These are phyloP conservation scores for Gnatocerus cornutus DNA, from an alignment of 2,888 invertebrate genomes.

Conservation along the genomic window DNA sequence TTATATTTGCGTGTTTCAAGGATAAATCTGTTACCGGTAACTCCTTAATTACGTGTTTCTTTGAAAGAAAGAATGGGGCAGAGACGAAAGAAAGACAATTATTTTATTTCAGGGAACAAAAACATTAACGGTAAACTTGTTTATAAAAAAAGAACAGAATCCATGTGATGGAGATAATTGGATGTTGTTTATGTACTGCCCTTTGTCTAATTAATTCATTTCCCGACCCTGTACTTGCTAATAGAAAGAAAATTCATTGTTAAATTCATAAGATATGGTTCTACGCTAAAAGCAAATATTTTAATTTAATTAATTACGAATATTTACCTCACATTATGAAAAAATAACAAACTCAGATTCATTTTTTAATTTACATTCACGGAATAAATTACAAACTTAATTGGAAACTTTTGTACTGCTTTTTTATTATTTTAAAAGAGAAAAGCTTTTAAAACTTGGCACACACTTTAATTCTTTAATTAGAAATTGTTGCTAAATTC, in stretches of 20 bases:
- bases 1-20: background rate
- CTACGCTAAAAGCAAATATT: background rate
- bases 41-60: too few species aligned
- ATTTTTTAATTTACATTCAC: too few species aligned
- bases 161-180: slow-evolving; percentile 1
- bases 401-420: too few species aligned
- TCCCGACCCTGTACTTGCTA: background rate
- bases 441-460: too few species aligned
- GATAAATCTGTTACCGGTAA: too few species aligned
- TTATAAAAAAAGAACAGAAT: background rate
- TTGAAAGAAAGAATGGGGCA: too few species aligned
- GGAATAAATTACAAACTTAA: too few species aligned
- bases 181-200: slow-evolving; percentile 3
- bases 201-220: slow-evolving; percentile 7
- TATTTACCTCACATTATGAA: background rate
- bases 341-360: too few species aligned
- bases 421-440: too few species aligned
- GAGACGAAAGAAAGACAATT: too few species aligned
- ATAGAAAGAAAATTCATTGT: background rate
- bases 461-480: background rate
- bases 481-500: slow-evolving; percentile 9
- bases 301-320: background rate
- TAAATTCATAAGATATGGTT: background rate
- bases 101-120: background rate
- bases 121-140: background rate